Conservation (phyloP, 92 coral and sea anemone species). For the Anthopleura xanthogrammica region DNA sequence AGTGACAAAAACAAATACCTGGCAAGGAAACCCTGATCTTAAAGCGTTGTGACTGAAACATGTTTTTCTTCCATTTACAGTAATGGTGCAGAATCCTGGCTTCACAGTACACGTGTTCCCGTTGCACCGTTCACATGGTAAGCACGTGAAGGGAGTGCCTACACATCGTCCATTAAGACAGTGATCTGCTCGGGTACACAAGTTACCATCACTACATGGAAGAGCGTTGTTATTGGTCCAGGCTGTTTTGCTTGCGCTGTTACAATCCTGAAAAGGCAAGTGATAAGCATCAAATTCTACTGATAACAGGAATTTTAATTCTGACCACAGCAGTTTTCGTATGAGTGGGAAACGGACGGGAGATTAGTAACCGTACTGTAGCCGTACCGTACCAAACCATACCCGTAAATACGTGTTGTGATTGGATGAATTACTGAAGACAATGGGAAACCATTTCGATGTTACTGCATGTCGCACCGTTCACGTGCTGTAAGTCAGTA, state of each 20-base stretch:
- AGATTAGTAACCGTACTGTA: too few species aligned
- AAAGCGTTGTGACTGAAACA: slow-evolving; percentile 41
- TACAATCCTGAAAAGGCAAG: slow-evolving; percentile 20
- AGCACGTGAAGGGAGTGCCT: slow-evolving; percentile 77
- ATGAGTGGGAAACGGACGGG: too few species aligned
- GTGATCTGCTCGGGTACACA: slow-evolving; percentile 67
- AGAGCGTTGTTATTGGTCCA: slow-evolving; percentile 65
- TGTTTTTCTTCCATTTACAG: slow-evolving; percentile 25
- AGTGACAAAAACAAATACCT: slow-evolving; percentile 23
- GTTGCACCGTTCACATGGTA: slow-evolving; percentile 65
- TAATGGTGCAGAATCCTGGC: slow-evolving; percentile 65
- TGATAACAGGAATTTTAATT: too few species aligned
- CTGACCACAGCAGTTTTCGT: too few species aligned
- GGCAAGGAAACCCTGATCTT: slow-evolving; percentile 57
- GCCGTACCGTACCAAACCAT: too few species aligned
- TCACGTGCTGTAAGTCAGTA: too few species aligned
- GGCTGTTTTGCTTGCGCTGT: slow-evolving; percentile 18
- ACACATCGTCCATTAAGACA: slow-evolving; percentile 64
- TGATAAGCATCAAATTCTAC: background rate
- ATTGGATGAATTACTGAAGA: too few species aligned
- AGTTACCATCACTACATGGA: slow-evolving; percentile 56
- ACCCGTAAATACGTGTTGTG: too few species aligned
- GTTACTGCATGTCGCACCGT: too few species aligned
- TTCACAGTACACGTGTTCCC: slow-evolving; percentile 61
- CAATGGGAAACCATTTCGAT: too few species aligned